Base-by-base conservation (phyloP, 2,113 vertebrate genomes). In the Coracopsis vasa region DNA sequence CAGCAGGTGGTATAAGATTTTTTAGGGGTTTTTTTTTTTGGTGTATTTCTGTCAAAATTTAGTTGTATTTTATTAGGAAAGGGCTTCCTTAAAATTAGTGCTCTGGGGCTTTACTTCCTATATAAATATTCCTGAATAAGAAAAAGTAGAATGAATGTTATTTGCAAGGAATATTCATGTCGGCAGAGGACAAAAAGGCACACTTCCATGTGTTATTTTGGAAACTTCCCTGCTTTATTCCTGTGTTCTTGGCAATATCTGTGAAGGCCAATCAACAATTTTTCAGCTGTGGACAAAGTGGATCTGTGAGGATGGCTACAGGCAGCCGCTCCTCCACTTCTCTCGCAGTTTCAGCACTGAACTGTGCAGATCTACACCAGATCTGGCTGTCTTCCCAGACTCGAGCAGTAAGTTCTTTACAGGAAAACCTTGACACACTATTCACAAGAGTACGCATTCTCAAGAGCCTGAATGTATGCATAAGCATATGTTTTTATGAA, bases 331-430 rank as follows among this genome's bases (percentile, higher is more conserved):
- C 74, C 71, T 88, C 45, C 31, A 2, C 41, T 83, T 61, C 44
- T 56, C 44, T 86, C 33, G 11, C 0, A 75, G 62, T 80, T 90
- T 88, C 79, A 90, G 71, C 62, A 23, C 53, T 42, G 71, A 96
- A 20, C 79, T 78, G 28, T 83, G 62, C 71, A 58, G 71, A 42
- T 88, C 90, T 70, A 42, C 18, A 24, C 37, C 67, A 78, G 53
- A 31, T 80, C 78, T 96, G 93, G 73, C 87, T 85, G 44, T 11
- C 41, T 75, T 85, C 90, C 86, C 89, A 94, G 90, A 20, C 35
- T 85, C 41, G 28, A 80, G 42, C 80, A 81, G 29, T 10, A 42
- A 88, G 78, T 45, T 75, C 37, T 85, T 35, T 50, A 45, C 65
- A 84, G 67, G 78, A 69, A 95, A 95, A 53, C 60, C 61, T 70